Evolutionary conservation across 2,888 invertebrate species (phyloP), one percentile per base, ranked within the genome.

Genomic region (Apamea epomidion): DNA sequence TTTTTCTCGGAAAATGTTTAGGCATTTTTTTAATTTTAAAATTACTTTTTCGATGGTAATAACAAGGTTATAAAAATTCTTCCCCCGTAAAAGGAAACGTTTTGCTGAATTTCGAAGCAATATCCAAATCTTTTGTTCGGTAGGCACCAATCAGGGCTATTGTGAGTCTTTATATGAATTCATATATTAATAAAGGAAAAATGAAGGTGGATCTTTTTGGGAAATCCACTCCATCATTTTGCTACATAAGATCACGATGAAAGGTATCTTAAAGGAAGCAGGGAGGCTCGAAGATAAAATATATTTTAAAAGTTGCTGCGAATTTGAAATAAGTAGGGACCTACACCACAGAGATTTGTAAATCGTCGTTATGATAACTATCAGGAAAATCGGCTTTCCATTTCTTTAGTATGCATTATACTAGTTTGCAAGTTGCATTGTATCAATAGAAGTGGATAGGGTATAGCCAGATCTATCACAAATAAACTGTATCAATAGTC

Each of bases 121-220:
- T 67, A 32, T 4, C 37, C 51, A n/a, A 84, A 78, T 76, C 69
- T 82, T 84, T 86, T 84, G 48, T 85, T 21, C 48, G 72, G 37
- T 37, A 71, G 74, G n/a, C 48, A 68, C 76, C 74, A 89, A 86
- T 87, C 83, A 85, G 48, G n/a, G 72, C 73, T 67, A 83, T 85
- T 86, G 82, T 88, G 54, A 74, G 69, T n/a, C 65, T 71, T 87
- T 78, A 73, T 42, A 75, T 73, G 74, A 73, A 85, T 83, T 85
- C 73, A 69, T 37, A 75, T 71, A 77, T 86, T 74, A 78, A 79
- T 62, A 68, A 77, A 64, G 54, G n/a, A 78, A 76, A 76, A 68
- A 83, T 48, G 10, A 69, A 78, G 58, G 67, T 62, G 48, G 29
- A 67, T 69, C 2, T 60, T 71, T 76, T 69, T 21, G 60, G 18